Conservation (phyloP, 2,888 invertebrate species). For the Lithophane ornitopus region DNA sequence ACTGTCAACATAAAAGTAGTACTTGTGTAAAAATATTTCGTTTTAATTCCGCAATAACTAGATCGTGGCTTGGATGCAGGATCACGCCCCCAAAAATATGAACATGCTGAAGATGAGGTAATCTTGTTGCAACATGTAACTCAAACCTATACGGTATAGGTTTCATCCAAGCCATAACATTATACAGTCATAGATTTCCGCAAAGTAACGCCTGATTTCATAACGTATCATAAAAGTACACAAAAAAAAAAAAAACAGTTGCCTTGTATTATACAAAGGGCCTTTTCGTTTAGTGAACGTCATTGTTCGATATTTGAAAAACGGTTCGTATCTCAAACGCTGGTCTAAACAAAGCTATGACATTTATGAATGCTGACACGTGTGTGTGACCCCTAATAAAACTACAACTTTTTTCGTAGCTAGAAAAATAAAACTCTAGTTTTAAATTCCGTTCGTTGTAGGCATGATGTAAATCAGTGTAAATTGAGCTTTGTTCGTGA, state of each 20-base stretch:
- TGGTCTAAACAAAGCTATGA: slow-evolving; percentile 76
- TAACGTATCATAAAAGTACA: not conserved
- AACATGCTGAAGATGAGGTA: no score
- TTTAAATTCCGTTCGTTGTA: slow-evolving; percentile 33
- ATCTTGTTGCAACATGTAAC: not conserved
- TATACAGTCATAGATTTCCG: not conserved
- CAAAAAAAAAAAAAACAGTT: slow-evolving; percentile 80
- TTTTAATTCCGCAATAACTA: not conserved
- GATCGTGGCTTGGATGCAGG: not conserved
- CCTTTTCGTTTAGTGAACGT: slow-evolving; percentile 68
- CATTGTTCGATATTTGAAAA: slow-evolving; percentile 82
- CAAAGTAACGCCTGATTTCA: not conserved
- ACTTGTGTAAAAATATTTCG: not conserved
- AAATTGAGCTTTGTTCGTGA: slow-evolving; percentile 50
- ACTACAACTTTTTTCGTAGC: slow-evolving; percentile 22
- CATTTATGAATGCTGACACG: slow-evolving; percentile 83
- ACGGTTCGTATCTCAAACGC: slow-evolving; percentile 79
- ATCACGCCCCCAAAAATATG: not conserved
- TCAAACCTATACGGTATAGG: no score
- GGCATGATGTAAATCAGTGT: slow-evolving; percentile 34
- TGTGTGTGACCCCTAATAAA: slow-evolving; percentile 72
- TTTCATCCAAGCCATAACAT: not conserved
- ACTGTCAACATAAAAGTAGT: not conserved
- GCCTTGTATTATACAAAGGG: slow-evolving; percentile 76
- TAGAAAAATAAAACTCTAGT: slow-evolving; percentile 26